Evolutionary conservation across 2,888 invertebrate genomes (phyloP), one percentile per base, ranked within the genome.

Genomic region (Scrobipalpa costella): DNA sequence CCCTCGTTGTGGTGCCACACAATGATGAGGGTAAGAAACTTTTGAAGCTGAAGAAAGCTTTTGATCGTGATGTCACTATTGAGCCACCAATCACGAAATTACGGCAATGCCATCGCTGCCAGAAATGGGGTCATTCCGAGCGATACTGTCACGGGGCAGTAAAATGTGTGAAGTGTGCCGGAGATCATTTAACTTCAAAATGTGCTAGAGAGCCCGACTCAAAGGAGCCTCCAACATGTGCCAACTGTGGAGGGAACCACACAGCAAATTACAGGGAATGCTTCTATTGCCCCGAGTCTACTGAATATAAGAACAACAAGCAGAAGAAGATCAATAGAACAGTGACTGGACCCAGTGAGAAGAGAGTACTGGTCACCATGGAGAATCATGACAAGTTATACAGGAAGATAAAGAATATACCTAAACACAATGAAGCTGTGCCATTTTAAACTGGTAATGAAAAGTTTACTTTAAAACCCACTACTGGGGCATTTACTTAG

Each of bases 111-210:
- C 75, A 81, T 64, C 79, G 82, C 19, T 91, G 91, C 67, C 91
- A 90, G 67, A 78, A 76, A 65, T 90, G 86, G 83, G 89, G 88
- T 0, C 90, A 91, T 64, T 74, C 84, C 0, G 84, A 86, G 66
- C 76, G 83, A 17, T 84, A 81, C 69, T 89, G 90, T 62, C 79
- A 79, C 13, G 84, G 83, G 0, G 47, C 67, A 13, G 60, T 80
- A 2, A 83, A 75, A 60, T 90, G 89, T 74, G 84, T 88, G 0
- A 89, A 87, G 68, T 91, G 89, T 75, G 83, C 77, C n/a, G 83
- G 79, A 1, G 71, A 79, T 1, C 89, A 90, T 72, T 66, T 72
- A 0, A 76, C 81, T 13, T 78, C 74, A n/a, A 75, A 80, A 63
- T 90, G 89, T 70, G 63, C 68, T 0, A 77, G 75, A 67, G 68